These are phyloP conservation scores for Bradypus variegatus DNA, from an alignment of 2,797 vertebrate genomes.

Conservation along the genomic window DNA sequence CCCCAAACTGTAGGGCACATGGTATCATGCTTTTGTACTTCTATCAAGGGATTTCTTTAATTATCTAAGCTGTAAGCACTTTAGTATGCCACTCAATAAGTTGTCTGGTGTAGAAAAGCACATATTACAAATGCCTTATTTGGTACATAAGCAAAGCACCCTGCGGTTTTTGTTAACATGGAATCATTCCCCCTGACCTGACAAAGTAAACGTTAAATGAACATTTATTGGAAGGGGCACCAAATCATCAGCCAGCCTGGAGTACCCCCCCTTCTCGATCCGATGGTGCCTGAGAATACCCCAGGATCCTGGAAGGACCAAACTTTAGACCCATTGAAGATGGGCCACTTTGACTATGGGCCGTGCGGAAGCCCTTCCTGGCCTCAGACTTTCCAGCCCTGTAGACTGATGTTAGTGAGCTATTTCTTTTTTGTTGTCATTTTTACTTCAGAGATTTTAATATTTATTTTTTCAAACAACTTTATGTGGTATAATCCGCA, in stretches of 20 bases:
- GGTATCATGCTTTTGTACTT: neutral
- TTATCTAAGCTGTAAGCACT: neutral
- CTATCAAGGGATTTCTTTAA: neutral
- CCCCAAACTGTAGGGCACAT: rapidly evolving
- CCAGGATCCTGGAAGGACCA: no score
- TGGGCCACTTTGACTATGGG: rapidly evolving
- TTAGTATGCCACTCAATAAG: no score
- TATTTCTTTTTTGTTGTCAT: neutral
- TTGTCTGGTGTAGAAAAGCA: neutral
- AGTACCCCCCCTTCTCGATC: neutral
- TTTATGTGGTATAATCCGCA: neutral
- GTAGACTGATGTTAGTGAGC: neutral
- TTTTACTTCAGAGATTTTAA: neutral
- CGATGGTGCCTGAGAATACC: neutral
- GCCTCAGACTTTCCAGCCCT: neutral
- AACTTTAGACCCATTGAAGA: no score
- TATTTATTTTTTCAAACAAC: neutral
- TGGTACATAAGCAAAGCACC: neutral
- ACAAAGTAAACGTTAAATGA: neutral
- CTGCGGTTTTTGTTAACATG: neutral
- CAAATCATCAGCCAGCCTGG: neutral
- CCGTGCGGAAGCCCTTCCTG: neutral
- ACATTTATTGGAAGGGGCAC: neutral
- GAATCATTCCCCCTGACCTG: neutral
- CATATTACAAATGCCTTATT: no score